A percentile compares a stretch with the other conserved stretches of the same genome.
Conservation (phyloP, 2,888 invertebrate genomes). For the Amphipyra tragopoginis region DNA sequence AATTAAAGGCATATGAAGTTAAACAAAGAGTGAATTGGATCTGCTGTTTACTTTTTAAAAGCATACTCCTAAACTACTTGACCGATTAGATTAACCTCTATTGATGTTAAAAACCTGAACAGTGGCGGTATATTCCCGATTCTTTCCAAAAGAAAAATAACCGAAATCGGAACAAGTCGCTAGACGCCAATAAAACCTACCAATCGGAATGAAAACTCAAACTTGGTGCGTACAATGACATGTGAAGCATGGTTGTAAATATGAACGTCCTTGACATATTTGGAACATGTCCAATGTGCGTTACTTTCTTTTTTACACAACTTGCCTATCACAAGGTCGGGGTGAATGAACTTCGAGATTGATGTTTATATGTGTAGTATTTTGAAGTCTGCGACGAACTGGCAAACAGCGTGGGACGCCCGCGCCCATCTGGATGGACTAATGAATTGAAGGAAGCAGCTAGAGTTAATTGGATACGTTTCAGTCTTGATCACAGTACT, state of each 20-base stretch:
- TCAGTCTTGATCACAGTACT: too few relatives aligned
- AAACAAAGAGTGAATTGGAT: too few relatives aligned
- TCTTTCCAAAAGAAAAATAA: not conserved
- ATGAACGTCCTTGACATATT: conserved; percentile 51
- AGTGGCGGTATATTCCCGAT: too few relatives aligned
- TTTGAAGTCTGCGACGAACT: not conserved
- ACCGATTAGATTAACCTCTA: too few relatives aligned
- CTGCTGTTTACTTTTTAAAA: too few relatives aligned
- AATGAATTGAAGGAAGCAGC: too few relatives aligned
- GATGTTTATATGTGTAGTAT: conserved; percentile 26
- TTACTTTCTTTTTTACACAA: conserved; percentile 38
- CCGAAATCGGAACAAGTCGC: conserved; percentile 1
- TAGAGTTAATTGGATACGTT: too few relatives aligned
- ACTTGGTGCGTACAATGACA: conserved; percentile 29
- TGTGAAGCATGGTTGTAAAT: conserved; percentile 33
- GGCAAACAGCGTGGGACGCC: not conserved
- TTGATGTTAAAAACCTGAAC: too few relatives aligned
- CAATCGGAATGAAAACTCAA: conserved; percentile 18
- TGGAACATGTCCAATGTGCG: conserved; percentile 53
- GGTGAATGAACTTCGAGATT: conserved; percentile 40
- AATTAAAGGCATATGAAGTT: too few relatives aligned
- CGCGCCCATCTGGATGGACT: too few relatives aligned
- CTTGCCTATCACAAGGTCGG: conserved; percentile 31
- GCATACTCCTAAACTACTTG: too few relatives aligned
- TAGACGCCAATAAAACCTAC: conserved; percentile 16